Conservation (phyloP, 2,797 vertebrate genomes). For the Ispidina lecontei region DNA sequence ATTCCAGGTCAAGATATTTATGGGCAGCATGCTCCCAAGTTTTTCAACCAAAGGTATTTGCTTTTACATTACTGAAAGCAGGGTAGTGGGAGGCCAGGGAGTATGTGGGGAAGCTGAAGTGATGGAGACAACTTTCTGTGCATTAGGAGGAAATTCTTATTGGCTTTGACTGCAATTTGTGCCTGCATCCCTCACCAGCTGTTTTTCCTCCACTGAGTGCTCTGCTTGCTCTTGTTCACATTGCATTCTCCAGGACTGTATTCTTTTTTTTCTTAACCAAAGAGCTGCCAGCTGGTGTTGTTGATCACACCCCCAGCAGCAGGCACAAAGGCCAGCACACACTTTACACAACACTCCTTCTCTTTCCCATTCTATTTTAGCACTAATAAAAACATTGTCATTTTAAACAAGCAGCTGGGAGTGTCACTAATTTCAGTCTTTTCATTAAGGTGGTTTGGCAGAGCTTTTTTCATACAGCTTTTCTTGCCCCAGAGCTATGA, state of each 20-base stretch:
- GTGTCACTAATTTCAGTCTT: conserved; percentile 44
- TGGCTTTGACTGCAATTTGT: conserved; percentile 49
- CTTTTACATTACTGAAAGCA: background rate
- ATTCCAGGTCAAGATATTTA: background rate
- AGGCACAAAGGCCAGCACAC: conserved; percentile 65
- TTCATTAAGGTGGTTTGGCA: conserved; percentile 50
- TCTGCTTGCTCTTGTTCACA: conserved; percentile 45
- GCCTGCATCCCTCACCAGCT: conserved; percentile 47
- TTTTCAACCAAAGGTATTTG: background rate
- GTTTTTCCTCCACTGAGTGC: conserved; percentile 58
- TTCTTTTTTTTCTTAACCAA: conserved; percentile 62
- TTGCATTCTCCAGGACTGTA: conserved; percentile 45
- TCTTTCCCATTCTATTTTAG: conserved; percentile 53
- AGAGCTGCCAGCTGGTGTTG: conserved; percentile 75
- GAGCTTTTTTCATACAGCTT: background rate
- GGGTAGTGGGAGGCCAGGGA: background rate
- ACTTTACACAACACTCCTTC: conserved; percentile 71
- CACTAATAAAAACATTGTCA: conserved; percentile 66
- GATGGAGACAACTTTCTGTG: conserved; percentile 35
- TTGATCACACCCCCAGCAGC: conserved; percentile 64
- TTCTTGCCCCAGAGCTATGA: background rate
- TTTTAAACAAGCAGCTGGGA: conserved; percentile 68
- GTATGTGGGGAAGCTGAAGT: background rate
- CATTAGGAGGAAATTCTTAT: conserved; percentile 43
- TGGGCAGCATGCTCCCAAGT: background rate